Evolutionary conservation across 2,888 invertebrate genomes (phyloP), one percentile per base, ranked within the genome.

Genomic region (Sialis lutaria): DNA sequence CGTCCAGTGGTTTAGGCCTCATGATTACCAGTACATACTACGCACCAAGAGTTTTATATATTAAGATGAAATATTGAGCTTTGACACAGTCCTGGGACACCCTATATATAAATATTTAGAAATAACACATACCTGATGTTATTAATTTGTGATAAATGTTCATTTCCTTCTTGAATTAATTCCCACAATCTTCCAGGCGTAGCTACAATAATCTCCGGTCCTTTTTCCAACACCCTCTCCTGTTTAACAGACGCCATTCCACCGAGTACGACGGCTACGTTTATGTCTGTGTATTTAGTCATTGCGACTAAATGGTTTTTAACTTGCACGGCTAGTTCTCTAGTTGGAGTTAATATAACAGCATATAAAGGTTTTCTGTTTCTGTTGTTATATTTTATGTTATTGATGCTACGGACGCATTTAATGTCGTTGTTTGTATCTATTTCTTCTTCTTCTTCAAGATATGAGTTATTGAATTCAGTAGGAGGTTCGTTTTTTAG

Each of bases 141-240:
- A 50, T 78, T 67, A 10, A 90, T 61, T 60, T 85, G 79, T 50
- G 74, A 75, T 33, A 90, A 67, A 67, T 89, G 88, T 6, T 72
- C 64, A 58, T 88, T 81, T 0, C 85, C 90, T 58, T 82, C 76
- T 51, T 79, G 72, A 40, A 92, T 72, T 9, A 98, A 70, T 65
- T 97, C 93, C 97, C 97, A 98, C 32, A 98, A 71, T 8, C 98
- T 70, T 1, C 98, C 98, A 0, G 98, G 97, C 0, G 98, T 98
- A 1, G 92, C 97, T 34, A 98, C 90, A 1, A 98, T 82, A 51
- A 98, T 82, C 64, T 98, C 92, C 0, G 98, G 97, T 30, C 79
- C 76, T 50, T 76, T 76, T 2, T 69, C 75, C 10, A 97, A 69
- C 45, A 97, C 67, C 49, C 98, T 70, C 62, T 89, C 84, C 62